Evolutionary conservation across 1,140 invertebrate species (phyloP).

Genomic region (Saxidomus purpurata): DNA sequence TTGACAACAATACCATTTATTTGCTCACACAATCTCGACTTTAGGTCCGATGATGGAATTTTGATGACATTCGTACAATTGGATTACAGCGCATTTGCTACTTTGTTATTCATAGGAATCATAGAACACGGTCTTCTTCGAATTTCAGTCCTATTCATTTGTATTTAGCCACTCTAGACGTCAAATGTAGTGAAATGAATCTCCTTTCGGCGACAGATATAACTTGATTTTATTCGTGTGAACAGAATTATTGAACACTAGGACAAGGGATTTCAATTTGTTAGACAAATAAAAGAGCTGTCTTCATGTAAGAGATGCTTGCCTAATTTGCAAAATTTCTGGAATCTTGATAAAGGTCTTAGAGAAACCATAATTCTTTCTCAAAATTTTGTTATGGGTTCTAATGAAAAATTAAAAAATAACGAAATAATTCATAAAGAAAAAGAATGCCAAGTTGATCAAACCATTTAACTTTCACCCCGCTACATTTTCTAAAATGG

Average conservation of each 20-base stretch:
- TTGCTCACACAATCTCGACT: constrained; percentile 27
- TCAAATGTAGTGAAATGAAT: background rate
- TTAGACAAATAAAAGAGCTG: background rate
- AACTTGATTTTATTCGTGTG: background rate
- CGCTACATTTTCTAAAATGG: no score
- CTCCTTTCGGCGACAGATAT: background rate
- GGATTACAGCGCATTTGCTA: constrained; percentile 18
- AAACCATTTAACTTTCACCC: no score
- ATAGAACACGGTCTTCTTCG: background rate
- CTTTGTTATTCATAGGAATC: constrained; percentile 49
- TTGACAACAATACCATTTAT: constrained; percentile 39
- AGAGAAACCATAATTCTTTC: no score
- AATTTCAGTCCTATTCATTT: constrained; percentile 9
- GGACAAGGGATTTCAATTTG: constrained; percentile 16
- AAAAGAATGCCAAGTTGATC: no score
- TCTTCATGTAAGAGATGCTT: no score
- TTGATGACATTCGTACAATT: constrained; percentile 42
- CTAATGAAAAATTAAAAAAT: no score
- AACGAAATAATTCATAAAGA: no score
- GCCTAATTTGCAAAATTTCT: no score
- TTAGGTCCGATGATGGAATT: background rate
- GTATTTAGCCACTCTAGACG: constrained; percentile 17
- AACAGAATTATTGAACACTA: background rate
- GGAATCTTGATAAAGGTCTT: no score
- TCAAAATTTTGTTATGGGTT: no score